Evolutionary conservation across 2,888 invertebrate genomes (phyloP).

Genomic region (Resseliella maxima): DNA sequence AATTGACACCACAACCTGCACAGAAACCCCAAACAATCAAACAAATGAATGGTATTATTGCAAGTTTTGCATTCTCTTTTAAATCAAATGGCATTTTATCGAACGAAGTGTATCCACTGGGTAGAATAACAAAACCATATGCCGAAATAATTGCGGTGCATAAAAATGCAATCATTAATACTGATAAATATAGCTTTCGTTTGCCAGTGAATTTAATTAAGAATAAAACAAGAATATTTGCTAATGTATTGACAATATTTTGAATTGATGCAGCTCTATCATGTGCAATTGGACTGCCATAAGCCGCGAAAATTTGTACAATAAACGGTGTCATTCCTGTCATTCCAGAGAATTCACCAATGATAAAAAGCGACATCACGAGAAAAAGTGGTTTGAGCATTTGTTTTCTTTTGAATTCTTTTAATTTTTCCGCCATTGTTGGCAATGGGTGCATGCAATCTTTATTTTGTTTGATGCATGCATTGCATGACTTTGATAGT

Average conservation of each 20-base stretch:
- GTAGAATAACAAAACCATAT: background rate
- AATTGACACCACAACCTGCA: background rate
- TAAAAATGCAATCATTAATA: background rate
- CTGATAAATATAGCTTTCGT: background rate
- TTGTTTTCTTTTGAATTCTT: constrained; percentile 69
- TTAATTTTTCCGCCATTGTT: constrained; percentile 61
- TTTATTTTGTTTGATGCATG: constrained; percentile 59
- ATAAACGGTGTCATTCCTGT: constrained; percentile 70
- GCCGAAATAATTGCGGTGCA: background rate
- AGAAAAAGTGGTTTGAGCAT: constrained; percentile 70
- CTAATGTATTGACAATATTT: constrained; percentile 60
- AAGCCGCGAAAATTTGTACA: constrained; percentile 69
- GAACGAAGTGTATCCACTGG: background rate
- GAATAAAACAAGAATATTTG: constrained; percentile 61
- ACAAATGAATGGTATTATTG: background rate
- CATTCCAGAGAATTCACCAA: constrained; percentile 70
- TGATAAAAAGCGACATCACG: constrained; percentile 70
- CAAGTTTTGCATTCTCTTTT: background rate
- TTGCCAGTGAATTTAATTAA: constrained; percentile 61
- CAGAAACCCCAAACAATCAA: background rate
- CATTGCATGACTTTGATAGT: constrained; percentile 59
- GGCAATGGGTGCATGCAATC: constrained; percentile 63
- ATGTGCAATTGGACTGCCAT: constrained; percentile 64
- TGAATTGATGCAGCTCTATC: constrained; percentile 70
- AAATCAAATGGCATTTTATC: background rate